Conservation (phyloP, 2,888 invertebrate genomes). For the Amphipyra tragopoginis region DNA sequence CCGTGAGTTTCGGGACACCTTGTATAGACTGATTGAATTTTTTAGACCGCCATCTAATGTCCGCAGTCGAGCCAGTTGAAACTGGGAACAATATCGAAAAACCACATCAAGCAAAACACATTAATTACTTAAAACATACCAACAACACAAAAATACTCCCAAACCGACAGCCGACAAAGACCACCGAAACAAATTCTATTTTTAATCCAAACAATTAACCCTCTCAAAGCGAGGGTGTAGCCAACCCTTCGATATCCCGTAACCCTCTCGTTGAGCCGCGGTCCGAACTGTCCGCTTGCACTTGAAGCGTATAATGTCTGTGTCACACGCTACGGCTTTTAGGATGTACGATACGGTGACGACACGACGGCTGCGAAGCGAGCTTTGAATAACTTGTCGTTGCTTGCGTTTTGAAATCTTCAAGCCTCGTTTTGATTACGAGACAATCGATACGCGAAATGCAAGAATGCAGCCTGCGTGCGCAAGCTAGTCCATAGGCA, state of each 20-base stretch:
- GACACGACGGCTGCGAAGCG: slow-evolving; percentile 11
- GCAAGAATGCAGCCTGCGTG: no score
- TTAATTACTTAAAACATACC: slow-evolving; percentile 23
- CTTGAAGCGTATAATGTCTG: slow-evolving; percentile 50
- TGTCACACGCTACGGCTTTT: slow-evolving; percentile 43
- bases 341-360: slow-evolving; percentile 29
- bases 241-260: slow-evolving; percentile 54
- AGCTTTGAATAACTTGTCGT: no score
- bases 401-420: no score
- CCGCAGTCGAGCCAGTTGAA: background rate
- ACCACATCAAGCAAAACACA: slow-evolving; percentile 7
- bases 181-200: slow-evolving; percentile 49
- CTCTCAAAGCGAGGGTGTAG: slow-evolving; percentile 60
- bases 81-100: background rate
- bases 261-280: slow-evolving; percentile 37
- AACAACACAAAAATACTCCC: slow-evolving; percentile 34
- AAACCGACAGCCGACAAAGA: slow-evolving; percentile 20
- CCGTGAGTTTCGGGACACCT: no score
- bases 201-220: slow-evolving; percentile 65
- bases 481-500: no score
- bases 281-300: slow-evolving; percentile 41
- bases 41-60: no score
- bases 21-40: no score
- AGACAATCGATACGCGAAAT: no score
- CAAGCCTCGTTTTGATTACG: no score